These are phyloP conservation scores for Recurvirostra avosetta DNA, from an alignment of 2,113 vertebrate species.

Conservation along the genomic window DNA sequence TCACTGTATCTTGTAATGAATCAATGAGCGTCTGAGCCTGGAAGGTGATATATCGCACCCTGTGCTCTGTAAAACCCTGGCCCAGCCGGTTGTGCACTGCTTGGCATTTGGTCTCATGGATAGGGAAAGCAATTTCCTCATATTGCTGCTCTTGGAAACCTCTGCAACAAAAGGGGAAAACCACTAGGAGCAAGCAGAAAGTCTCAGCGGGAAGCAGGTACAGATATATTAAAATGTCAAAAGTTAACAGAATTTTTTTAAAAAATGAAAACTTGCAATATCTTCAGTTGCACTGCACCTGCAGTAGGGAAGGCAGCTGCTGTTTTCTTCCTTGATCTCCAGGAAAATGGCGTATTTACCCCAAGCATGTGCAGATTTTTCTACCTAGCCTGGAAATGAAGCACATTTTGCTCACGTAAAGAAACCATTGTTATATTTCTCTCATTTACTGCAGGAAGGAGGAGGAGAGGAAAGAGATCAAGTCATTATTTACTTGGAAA, in stretches of 20 bases:
- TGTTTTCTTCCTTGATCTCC: neutral
- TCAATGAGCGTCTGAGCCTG: neutral
- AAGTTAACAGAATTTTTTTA: neutral
- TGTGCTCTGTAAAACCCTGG: neutral
- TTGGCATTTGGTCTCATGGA: neutral
- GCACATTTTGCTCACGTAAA: neutral
- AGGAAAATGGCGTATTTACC: constrained; percentile 1
- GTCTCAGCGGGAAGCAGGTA: neutral
- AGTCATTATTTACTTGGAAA: constrained; percentile 25
- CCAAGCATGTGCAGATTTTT: neutral
- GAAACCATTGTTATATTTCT: neutral
- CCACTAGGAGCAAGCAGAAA: neutral
- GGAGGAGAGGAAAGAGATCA: neutral
- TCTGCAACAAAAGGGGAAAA: neutral
- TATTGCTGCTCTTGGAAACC: neutral
- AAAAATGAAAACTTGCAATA: neutral
- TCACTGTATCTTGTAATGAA: neutral
- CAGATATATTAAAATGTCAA: neutral
- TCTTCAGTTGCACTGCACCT: neutral
- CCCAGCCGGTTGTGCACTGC: neutral
- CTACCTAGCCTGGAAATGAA: neutral
- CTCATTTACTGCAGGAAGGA: neutral
- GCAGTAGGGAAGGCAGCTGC: neutral
- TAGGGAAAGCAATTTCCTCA: neutral
- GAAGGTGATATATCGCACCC: neutral